Evolutionary conservation across 2,888 invertebrate species (phyloP), one percentile per base, ranked within the genome.

Genomic region (Eilema griseolum): DNA sequence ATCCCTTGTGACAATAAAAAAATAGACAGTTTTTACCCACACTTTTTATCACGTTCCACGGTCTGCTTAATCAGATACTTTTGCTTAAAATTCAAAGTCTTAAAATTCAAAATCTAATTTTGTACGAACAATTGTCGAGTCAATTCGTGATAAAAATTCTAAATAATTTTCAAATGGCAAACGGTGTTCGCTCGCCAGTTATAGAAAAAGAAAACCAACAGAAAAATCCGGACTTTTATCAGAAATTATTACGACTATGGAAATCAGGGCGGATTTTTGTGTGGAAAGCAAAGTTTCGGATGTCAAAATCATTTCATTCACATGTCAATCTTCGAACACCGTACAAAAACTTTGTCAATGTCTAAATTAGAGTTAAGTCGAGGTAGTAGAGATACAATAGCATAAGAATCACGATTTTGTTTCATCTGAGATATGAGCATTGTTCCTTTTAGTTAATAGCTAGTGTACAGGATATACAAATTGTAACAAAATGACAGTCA

Each of bases 1-100:
- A 87, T 86, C 85, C 83, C 80, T 82, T 84, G 83, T 88, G 93
- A 93, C 93, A 93, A 93, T 93, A 92, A 92, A 86, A 37, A 81
- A 83, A 83, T 85, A 86, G 79, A 75, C 81, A 80, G 70, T 78
- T 80, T 80, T 82, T 80, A 80, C 75, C 74, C 80, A 83, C 83
- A 85, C 83, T 79, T 85, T 66, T 79, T 81, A 89, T 87, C 89
- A 88, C 89, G 87, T 88, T 86, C 86, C 87, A 85, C 85, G 79
- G 86, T 84, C 83, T 84, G 85, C 88, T 86, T 88, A 88, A 89
- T 87, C 87, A 85, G 84, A 86, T 85, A 82, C 74, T 81, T 80
- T 84, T 81, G 85, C 87, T 87, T 85, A 83, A 79, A 83, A 87
- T 85, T 81, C 79, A 77, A 85, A 86, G 87, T 83, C 83, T 85